Conservation (phyloP, 2,113 vertebrate species). For the Galbula dea region DNA sequence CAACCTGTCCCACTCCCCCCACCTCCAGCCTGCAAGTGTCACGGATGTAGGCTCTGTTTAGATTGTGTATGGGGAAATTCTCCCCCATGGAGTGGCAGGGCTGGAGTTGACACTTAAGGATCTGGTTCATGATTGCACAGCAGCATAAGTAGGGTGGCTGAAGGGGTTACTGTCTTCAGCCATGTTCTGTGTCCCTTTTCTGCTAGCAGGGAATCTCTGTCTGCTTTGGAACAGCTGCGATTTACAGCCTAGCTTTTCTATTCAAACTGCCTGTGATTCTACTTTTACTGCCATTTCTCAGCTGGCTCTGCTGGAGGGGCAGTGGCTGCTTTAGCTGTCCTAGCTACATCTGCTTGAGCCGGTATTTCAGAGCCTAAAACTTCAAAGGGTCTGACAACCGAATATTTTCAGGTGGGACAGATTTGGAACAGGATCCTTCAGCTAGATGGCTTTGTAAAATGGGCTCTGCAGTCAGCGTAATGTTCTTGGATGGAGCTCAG, state of each 20-base stretch:
- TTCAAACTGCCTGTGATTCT: slow-evolving; percentile 18
- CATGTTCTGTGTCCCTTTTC: not conserved
- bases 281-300: slow-evolving; percentile 11
- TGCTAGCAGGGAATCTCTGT: slow-evolving; percentile 20
- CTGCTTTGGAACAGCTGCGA: slow-evolving; percentile 31
- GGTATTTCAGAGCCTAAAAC: not conserved
- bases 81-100: not conserved
- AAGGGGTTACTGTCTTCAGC: slow-evolving; percentile 52
- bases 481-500: slow-evolving; percentile 35
- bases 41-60: not conserved
- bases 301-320: not conserved
- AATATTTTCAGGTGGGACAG: slow-evolving; percentile 2
- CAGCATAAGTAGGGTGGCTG: not conserved
- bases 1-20: accelerated
- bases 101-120: not conserved
- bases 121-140: not conserved
- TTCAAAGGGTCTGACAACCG: not conserved
- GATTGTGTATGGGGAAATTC: not conserved
- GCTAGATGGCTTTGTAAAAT: not conserved
- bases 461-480: not conserved
- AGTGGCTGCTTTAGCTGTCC: not conserved
- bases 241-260: slow-evolving; percentile 49
- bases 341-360: not conserved
- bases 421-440: not conserved
- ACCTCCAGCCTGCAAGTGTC: not conserved